Conservation (phyloP, 2,888 invertebrate genomes). For the Eilema sororculum region DNA sequence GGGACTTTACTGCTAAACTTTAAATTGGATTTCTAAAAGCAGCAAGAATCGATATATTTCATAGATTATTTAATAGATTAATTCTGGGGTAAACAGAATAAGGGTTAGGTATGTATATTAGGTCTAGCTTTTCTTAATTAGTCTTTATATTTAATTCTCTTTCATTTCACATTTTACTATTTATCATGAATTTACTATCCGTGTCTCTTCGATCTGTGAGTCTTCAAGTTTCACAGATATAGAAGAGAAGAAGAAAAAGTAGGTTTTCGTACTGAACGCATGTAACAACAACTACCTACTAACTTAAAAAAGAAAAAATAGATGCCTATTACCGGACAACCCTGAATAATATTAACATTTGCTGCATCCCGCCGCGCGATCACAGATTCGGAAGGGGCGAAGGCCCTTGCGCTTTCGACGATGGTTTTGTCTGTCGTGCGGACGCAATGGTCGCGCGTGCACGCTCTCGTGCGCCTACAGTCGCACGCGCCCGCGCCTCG, state of each 20-base stretch:
- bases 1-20: not conserved
- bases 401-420: conserved; percentile 79
- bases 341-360: conserved; percentile 75
- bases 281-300: conserved; percentile 9
- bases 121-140: not conserved
- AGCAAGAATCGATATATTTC: too few relatives aligned
- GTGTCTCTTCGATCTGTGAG: not conserved
- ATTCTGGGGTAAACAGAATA: not conserved
- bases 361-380: conserved; percentile 83
- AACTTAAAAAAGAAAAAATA: conserved; percentile 8
- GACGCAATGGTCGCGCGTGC: conserved; percentile 81
- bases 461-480: conserved; percentile 66
- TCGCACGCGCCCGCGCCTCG: conserved; percentile 66
- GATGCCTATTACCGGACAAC: conserved; percentile 53
- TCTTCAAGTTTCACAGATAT: not conserved
- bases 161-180: not conserved
- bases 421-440: conserved; percentile 78
- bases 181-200: too few relatives aligned
- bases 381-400: conserved; percentile 84
- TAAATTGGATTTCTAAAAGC: too few relatives aligned
- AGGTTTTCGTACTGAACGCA: not conserved
- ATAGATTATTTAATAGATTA: too few relatives aligned
- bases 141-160: not conserved
- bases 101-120: not conserved
- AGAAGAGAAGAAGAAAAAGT: not conserved